These are phyloP conservation scores for Chaetodon trifascialis DNA, from an alignment of 2,113 vertebrate genomes.

Conservation along the genomic window DNA sequence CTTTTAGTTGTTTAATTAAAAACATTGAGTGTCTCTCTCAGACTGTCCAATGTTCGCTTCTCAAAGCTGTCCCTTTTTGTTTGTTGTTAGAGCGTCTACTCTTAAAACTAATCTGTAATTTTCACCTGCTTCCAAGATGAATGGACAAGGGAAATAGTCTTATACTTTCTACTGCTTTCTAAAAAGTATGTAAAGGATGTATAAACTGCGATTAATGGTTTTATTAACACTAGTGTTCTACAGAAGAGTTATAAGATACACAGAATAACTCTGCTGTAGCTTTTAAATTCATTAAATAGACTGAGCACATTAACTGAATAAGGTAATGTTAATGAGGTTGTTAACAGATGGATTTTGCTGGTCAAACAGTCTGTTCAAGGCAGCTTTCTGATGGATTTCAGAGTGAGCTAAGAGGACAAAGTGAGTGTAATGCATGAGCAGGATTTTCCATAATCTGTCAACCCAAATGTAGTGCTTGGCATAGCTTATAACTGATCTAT, in stretches of 20 bases:
- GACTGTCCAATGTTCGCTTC: background rate
- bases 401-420: background rate
- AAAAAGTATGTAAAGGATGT: background rate
- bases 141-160: background rate
- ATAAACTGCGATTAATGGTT: background rate
- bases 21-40: slow-evolving; percentile 29
- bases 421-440: background rate
- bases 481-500: too few species aligned
- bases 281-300: too few species aligned
- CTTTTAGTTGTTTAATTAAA: slow-evolving; percentile 16
- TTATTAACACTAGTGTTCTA: background rate
- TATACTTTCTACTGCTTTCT: background rate
- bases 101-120: background rate
- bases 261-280: too few species aligned
- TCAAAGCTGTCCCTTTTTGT: background rate
- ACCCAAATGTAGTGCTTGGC: too few species aligned
- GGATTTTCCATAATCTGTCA: background rate
- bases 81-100: background rate
- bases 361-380: background rate
- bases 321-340: background rate
- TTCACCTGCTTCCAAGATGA: background rate
- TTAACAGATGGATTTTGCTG: background rate
- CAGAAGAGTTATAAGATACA: too few species aligned
- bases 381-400: background rate
- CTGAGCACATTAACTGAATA: background rate